Conservation (phyloP, 2,888 invertebrate species). For the Isotomurus palustris region DNA sequence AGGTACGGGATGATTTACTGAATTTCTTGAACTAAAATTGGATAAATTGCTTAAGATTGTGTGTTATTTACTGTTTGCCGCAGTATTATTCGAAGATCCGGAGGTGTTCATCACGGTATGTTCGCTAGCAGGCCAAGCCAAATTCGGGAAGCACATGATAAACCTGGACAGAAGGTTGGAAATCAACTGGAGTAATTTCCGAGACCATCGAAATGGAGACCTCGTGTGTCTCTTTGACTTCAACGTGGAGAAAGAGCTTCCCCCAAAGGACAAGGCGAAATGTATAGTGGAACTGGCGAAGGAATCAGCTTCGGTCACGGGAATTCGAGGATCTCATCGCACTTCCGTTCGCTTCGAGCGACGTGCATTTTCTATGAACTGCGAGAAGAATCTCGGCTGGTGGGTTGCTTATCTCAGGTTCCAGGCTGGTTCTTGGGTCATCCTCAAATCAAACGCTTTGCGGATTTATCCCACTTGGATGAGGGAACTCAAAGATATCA, state of each 20-base stretch:
- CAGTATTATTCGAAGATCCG: constrained; percentile 35
- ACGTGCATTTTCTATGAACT: constrained; percentile 20
- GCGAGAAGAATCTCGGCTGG: constrained; percentile 46
- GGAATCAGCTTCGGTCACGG: constrained; percentile 19
- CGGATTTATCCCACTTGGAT: constrained; percentile 54
- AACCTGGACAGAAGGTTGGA: constrained; percentile 36
- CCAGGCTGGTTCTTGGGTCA: constrained; percentile 44
- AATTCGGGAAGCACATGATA: constrained; percentile 31
- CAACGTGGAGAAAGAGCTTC: constrained; percentile 43
- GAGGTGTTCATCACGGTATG: constrained; percentile 37
- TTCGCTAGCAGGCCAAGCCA: constrained; percentile 23
- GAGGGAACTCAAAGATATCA: constrained; percentile 47
- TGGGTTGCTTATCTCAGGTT: constrained; percentile 47
- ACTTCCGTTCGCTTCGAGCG: constrained; percentile 30
- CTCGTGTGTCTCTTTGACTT: constrained; percentile 48
- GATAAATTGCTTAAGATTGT: too few species aligned
- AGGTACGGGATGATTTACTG: too few species aligned
- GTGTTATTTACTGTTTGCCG: not conserved
- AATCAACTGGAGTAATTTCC: constrained; percentile 43
- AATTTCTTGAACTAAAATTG: too few species aligned
- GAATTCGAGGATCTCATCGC: constrained; percentile 26
- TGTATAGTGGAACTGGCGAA: constrained; percentile 25
- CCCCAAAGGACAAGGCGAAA: constrained; percentile 2
- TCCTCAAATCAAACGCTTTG: constrained; percentile 57
- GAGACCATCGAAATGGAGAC: constrained; percentile 38